Conservation (phyloP, 1,140 invertebrate species). For the Lasioglossum baleicum region DNA sequence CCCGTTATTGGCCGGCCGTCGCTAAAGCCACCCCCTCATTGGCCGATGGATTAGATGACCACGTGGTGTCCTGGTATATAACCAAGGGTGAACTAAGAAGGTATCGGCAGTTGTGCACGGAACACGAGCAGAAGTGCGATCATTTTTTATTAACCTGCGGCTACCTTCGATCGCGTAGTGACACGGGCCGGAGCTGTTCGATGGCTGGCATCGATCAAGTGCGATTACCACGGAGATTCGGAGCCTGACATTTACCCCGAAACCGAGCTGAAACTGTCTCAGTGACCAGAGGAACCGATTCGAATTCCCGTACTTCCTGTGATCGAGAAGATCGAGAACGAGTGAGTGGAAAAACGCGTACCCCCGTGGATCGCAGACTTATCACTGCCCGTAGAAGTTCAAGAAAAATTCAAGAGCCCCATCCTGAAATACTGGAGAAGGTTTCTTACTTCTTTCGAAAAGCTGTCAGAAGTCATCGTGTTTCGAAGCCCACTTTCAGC, state of each 20-base stretch:
- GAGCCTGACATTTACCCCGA: no score
- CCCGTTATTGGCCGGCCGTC: constrained; percentile 65
- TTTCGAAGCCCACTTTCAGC: no score
- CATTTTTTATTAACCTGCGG: constrained; percentile 48
- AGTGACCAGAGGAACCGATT: neutral
- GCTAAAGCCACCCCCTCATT: constrained; percentile 66
- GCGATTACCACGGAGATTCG: constrained; percentile 30
- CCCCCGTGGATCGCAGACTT: no score
- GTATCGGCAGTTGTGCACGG: constrained; percentile 73
- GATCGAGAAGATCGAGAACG: neutral
- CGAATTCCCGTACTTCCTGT: neutral
- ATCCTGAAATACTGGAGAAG: no score
- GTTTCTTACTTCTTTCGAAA: no score
- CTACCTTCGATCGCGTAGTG: constrained; percentile 50
- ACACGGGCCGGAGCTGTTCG: constrained; percentile 11
- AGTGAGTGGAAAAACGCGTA: constrained; percentile 6
- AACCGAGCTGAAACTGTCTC: neutral
- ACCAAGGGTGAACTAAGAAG: constrained; percentile 73
- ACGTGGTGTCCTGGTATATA: constrained; percentile 78
- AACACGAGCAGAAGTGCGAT: constrained; percentile 67
- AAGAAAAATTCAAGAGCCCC: no score
- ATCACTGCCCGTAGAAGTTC: no score
- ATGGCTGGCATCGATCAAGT: constrained; percentile 29
- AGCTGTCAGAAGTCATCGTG: no score
- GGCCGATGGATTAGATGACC: constrained; percentile 76